A percentile compares a stretch with the other conserved stretches of the same genome.
phyloP scores from a whole-genome alignment of 2,113 vertebrate genomes.

The Arenaria interpres region DNA sequence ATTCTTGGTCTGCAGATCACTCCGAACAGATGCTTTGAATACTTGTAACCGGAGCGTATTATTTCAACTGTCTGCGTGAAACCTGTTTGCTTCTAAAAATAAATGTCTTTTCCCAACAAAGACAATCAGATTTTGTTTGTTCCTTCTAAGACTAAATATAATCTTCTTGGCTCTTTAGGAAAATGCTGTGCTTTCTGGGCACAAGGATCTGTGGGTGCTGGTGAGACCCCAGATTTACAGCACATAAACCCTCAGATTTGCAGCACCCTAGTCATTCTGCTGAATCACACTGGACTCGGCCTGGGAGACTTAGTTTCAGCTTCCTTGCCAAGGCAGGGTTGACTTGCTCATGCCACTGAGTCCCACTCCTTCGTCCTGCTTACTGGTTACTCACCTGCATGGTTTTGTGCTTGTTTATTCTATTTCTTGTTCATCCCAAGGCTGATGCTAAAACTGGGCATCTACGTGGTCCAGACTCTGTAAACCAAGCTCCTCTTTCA shows the following conservation, averaged over 20 bases:
- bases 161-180: not conserved
- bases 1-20: not conserved
- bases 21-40: not conserved
- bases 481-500: not conserved
- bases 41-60: not conserved
- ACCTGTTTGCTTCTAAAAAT: not conserved
- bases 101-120: not conserved
- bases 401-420: not conserved
- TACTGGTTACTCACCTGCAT: not conserved
- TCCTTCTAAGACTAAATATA: not conserved
- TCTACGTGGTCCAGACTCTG: fast-evolving
- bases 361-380: not conserved
- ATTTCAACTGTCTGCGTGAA: not conserved
- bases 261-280: not conserved
- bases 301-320: not conserved
- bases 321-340: not conserved
- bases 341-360: not conserved
- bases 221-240: not conserved
- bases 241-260: fast-evolving
- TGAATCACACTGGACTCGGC: fast-evolving
- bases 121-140: not conserved
- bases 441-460: not conserved
- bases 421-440: not conserved
- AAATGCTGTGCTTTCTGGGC: not conserved
- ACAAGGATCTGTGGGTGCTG: not conserved